phyloP scores from a whole-genome alignment of 2,888 invertebrate species.

The Alviniconcha strummeri region DNA sequence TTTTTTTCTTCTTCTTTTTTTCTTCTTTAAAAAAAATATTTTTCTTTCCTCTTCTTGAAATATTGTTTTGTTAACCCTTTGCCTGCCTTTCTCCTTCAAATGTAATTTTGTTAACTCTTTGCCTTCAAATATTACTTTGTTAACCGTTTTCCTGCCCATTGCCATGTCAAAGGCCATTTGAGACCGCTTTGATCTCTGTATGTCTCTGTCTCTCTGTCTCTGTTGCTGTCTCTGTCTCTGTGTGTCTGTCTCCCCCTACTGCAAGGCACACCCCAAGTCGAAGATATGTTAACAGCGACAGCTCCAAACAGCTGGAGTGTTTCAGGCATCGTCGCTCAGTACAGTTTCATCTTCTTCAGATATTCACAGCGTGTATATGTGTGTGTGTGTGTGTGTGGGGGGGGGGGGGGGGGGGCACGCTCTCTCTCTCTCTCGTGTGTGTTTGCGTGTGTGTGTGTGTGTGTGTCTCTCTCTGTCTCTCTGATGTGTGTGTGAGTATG shows the following conservation, averaged over 20 bases:
- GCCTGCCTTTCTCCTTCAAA: not conserved
- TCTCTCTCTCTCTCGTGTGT: not conserved
- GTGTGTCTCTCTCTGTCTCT: not conserved
- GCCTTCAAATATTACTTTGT: not conserved
- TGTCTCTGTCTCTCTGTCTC: conserved; percentile 14
- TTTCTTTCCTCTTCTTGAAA: not conserved
- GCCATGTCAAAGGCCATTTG: not conserved
- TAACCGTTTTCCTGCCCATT: not conserved
- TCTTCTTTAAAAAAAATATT: too few relatives aligned
- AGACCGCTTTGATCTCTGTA: not conserved
- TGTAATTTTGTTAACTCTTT: not conserved
- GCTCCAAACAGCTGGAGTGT: too few relatives aligned
- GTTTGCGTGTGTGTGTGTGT: too few relatives aligned
- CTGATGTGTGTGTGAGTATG: too few relatives aligned
- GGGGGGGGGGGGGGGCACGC: not conserved
- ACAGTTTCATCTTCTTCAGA: not conserved
- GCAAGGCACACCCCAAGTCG: too few relatives aligned
- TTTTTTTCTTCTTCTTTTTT: too few relatives aligned
- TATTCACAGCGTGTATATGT: not conserved
- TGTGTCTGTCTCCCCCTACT: too few relatives aligned
- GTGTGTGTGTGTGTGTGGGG: not conserved
- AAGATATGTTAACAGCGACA: not conserved
- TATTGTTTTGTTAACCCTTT: not conserved
- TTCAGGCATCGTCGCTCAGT: too few relatives aligned
- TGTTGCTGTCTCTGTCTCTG: conserved; percentile 4